A percentile compares a stretch with the other conserved stretches of the same genome.
These are phyloP conservation scores for Trimorus sp. DNA, from an alignment of 2,888 invertebrate genomes.

Conservation along the genomic window DNA sequence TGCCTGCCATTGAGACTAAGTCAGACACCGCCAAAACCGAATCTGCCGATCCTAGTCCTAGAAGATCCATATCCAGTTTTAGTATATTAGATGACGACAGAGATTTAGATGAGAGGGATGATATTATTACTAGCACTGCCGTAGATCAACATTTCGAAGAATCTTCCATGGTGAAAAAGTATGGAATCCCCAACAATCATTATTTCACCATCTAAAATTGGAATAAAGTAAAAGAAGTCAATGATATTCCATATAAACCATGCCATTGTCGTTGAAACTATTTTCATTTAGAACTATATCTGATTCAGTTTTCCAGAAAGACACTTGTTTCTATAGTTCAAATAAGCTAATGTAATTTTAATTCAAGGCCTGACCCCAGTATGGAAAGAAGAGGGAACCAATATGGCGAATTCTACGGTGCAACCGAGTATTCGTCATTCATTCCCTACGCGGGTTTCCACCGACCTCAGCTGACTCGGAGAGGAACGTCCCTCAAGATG, in stretches of 20 bases:
- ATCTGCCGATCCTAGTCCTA: constrained; percentile 49
- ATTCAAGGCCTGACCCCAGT: constrained; percentile 61
- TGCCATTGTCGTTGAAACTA: too few species aligned
- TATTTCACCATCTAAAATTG: too few species aligned
- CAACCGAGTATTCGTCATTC: constrained; percentile 82
- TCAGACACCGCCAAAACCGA: constrained; percentile 54
- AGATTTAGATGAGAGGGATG: constrained; percentile 35
- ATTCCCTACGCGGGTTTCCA: constrained; percentile 81
- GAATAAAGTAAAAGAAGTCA: too few species aligned
- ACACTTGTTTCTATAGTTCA: background rate
- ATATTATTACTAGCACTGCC: constrained; percentile 24
- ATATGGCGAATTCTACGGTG: constrained; percentile 76
- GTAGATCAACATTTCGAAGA: constrained; percentile 16
- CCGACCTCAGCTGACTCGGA: constrained; percentile 80
- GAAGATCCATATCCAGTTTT: constrained; percentile 58
- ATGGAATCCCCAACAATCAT: background rate
- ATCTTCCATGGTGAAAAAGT: constrained; percentile 48
- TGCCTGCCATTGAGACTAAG: constrained; percentile 55
- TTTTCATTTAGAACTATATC: too few species aligned
- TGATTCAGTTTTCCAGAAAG: too few species aligned
- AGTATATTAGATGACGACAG: constrained; percentile 35
- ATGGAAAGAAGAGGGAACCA: constrained; percentile 71
- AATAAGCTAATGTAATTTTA: background rate
- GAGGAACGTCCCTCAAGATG: constrained; percentile 82
- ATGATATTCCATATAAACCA: too few species aligned